phyloP scores from a whole-genome alignment of 2,797 vertebrate genomes.

The Leucoraja ocellata region DNA sequence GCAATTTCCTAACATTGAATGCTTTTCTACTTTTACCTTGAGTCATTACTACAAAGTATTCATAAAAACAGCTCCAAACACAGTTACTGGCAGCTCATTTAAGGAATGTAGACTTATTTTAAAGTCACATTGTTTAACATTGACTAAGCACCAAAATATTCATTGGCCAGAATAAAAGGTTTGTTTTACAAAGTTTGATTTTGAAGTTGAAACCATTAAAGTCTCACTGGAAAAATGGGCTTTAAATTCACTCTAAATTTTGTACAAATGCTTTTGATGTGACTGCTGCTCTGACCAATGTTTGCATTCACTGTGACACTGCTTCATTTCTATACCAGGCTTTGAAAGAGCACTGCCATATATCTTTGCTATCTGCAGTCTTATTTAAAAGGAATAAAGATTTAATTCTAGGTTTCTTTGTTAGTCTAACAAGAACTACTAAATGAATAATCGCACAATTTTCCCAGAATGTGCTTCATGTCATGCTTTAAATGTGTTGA shows the following conservation, averaged over 20 bases:
- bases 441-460: constrained; percentile 66
- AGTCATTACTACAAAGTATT: constrained; percentile 66
- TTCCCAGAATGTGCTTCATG: constrained; percentile 68
- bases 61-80: constrained; percentile 67
- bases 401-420: constrained; percentile 62
- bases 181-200: neutral
- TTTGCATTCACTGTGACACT: constrained; percentile 62
- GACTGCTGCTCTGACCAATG: constrained; percentile 57
- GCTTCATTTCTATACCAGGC: constrained; percentile 51
- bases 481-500: constrained; percentile 51
- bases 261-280: constrained; percentile 72
- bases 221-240: constrained; percentile 61
- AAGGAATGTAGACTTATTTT: constrained; percentile 58
- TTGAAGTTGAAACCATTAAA: constrained; percentile 65
- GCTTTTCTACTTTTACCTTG: constrained; percentile 67
- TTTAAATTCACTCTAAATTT: constrained; percentile 61
- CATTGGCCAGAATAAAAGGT: constrained; percentile 59
- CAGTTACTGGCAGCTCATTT: constrained; percentile 65
- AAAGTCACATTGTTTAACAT: constrained; percentile 59
- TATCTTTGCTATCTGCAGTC: constrained; percentile 54
- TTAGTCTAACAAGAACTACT: constrained; percentile 66
- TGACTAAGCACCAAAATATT: constrained; percentile 62
- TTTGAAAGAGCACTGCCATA: constrained; percentile 54
- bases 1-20: constrained; percentile 76
- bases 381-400: constrained; percentile 53